phyloP scores from a whole-genome alignment of 2,888 invertebrate genomes.

The Auanema sp. region DNA sequence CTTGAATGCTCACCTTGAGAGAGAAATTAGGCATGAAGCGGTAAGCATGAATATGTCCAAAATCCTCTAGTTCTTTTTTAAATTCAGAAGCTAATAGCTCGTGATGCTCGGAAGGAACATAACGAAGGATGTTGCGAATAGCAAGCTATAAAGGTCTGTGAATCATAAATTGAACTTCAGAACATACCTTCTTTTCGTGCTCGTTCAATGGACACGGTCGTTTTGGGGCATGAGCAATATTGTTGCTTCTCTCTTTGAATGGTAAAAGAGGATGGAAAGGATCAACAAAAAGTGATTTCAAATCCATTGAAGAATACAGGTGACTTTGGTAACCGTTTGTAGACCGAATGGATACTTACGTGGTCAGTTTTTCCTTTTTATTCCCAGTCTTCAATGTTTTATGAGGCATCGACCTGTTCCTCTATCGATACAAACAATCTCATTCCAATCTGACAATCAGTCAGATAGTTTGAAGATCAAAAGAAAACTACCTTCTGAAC shows the following conservation, averaged over 20 bases:
- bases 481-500: too few relatives aligned
- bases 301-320: not conserved
- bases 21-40: constrained; percentile 65
- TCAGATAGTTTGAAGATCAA: too few relatives aligned
- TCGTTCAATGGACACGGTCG: constrained; percentile 42
- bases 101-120: constrained; percentile 69
- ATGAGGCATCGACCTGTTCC: too few relatives aligned
- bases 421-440: too few relatives aligned
- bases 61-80: constrained; percentile 68
- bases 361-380: too few relatives aligned
- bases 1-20: constrained; percentile 30
- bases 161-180: constrained; percentile 6
- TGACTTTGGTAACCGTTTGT: too few relatives aligned
- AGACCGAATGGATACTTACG: too few relatives aligned
- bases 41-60: constrained; percentile 74
- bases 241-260: constrained; percentile 25
- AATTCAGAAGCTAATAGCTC: constrained; percentile 67
- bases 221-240: constrained; percentile 56
- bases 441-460: too few relatives aligned
- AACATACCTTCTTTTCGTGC: constrained; percentile 48
- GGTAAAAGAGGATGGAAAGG: constrained; percentile 50
- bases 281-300: constrained; percentile 23
- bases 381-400: too few relatives aligned
- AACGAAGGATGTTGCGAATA: constrained; percentile 71
- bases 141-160: constrained; percentile 67